Conservation (phyloP, 2,113 vertebrate genomes). For the Urocolius indicus region DNA sequence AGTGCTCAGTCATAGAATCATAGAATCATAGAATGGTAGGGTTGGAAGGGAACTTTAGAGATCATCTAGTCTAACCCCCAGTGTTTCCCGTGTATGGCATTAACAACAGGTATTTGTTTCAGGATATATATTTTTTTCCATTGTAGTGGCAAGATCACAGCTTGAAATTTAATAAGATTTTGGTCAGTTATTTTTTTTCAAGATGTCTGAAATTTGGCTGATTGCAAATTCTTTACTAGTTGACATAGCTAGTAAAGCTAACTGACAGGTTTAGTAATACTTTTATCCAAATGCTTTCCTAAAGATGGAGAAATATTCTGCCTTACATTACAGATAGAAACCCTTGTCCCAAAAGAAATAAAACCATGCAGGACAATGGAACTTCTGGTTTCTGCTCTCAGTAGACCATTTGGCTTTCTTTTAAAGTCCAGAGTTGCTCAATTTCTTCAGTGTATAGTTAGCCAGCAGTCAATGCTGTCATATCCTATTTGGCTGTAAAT, state of each 20-base stretch:
- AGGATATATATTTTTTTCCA: background rate
- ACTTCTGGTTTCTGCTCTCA: background rate
- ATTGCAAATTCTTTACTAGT: background rate
- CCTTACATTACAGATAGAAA: background rate
- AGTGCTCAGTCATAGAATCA: background rate
- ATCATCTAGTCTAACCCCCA: too few relatives aligned
- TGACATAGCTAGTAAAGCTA: background rate
- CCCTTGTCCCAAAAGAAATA: background rate
- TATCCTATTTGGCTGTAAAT: conserved; percentile 67
- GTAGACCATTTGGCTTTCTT: conserved; percentile 43
- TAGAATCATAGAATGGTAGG: too few relatives aligned
- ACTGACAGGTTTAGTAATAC: background rate
- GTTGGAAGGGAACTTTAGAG: too few relatives aligned
- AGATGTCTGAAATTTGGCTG: background rate
- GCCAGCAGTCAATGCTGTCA: conserved; percentile 49
- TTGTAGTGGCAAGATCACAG: background rate
- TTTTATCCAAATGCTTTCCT: background rate
- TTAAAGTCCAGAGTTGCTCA: conserved; percentile 51
- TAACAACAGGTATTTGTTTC: background rate
- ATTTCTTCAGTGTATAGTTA: background rate
- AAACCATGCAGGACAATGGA: background rate
- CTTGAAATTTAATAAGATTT: background rate
- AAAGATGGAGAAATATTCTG: background rate
- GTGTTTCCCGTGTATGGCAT: background rate
- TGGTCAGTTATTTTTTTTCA: background rate